Base-by-base conservation (phyloP, 2,113 vertebrate species). In the Dunckerocampus dactyliophorus region DNA sequence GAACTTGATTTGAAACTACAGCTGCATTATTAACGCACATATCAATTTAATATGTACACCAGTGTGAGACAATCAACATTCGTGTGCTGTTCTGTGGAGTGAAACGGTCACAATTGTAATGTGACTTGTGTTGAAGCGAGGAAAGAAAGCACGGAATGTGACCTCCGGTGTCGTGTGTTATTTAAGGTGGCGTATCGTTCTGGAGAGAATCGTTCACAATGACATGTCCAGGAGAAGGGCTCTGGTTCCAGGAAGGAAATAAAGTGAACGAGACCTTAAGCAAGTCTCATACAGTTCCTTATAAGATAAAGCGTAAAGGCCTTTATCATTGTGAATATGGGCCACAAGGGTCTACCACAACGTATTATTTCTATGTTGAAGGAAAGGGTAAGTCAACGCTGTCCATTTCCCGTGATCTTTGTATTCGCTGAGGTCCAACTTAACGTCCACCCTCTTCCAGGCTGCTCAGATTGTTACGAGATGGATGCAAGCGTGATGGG, bases 381-480 rank as follows among this genome's bases (percentile, higher is more conserved):
- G 83, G 82, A 69, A 87, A 75, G 0, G 78, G 90, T 91, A 21
- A 82, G 87, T 81, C 15, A 17, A 59, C 3, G 3, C 1, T 34
- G 0, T 34, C 17, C 2, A 21, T 7, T 17, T 50, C 5, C 39
- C 34, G 17, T 31, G 37, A 57, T 47, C 13, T 0, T 0, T 34
- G 37, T 51, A 21, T 6, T 50, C 0, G 3, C 58, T 64, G 37
- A 31, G 6, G 24, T 42, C 34, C 58, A 10, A 9, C 48, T 24
- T 43, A 13, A 3, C 8, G 6, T 42, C 54, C 34, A 9, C 0
- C 62, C 58, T 48, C 28, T 10, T 19, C 7, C 55, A 92, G 91
- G 6, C 8, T 92, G 90, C 74, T 0, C 65, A 0, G 7, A 75
- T 31, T 92, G 91, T 59, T 72, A 65, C 2, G 89, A 91, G 50